Base-by-base conservation (phyloP, 1,140 invertebrate genomes). In the Drosophila sechellia region DNA sequence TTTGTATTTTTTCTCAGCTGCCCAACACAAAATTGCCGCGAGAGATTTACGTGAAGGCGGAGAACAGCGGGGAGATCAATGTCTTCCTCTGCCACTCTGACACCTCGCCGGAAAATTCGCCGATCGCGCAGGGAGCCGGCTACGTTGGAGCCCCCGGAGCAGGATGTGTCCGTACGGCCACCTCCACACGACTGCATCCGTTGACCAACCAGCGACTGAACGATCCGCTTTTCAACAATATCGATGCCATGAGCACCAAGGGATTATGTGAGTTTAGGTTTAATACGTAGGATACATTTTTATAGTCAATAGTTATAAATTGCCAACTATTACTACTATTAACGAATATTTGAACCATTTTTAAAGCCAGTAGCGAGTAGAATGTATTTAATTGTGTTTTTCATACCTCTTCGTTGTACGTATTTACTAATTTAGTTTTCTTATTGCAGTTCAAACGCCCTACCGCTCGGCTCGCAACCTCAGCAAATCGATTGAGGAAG, bases 21-120 rank as follows among this genome's bases (percentile, higher is more conserved):
- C 94, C 94, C 37, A 93, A 94, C 72, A 93, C 85, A 93, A 74
- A 94, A 92, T 65, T 93, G 93, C 83, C 95, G 93, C 94, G 96
- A 92, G 92, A 92, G 93, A 98, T 99, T 90, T 96, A 97, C 92
- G 95, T 99, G 92, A 97, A 97, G 92, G 97, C 96, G 73, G 94
- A 95, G 69, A 92, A 92, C 31, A 95, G 95, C 50, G 97, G 96
- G 31, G 97, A 98, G 92, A 98, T 99, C 70, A 98, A 98, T 93
- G 97, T 98, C 31, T 98, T 96, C 93, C 94, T 98, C 49, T 98
- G 97, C 94, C 97, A 97, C 17, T 17, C 17, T 37, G 97, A 98
- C 76, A 89, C 79, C 48, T 80, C 95, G 95, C 90, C 92, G 73
- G 68, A 90, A 79, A 85, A 81, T 89, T 59, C 94, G 91, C 91